Percentiles rank a stretch among this genome's conserved stretches.
These are phyloP conservation scores for Tetranychus truncatus DNA, from an alignment of 2,888 invertebrate species.

Conservation along the genomic window DNA sequence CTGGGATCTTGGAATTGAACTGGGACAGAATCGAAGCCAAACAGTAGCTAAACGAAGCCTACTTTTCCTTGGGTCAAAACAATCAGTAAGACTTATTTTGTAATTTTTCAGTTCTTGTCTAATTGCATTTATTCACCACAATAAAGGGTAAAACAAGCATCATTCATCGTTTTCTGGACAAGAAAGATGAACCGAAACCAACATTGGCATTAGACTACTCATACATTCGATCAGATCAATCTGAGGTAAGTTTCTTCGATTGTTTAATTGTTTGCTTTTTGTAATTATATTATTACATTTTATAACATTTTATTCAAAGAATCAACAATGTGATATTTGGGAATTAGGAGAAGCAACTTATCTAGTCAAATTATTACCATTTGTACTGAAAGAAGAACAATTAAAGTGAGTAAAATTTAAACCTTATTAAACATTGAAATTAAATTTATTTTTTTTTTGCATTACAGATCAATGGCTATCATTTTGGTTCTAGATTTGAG, in stretches of 20 bases:
- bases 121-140: neutral
- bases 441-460: constrained; percentile 10
- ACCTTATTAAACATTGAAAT: constrained; percentile 11
- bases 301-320: constrained; percentile 29
- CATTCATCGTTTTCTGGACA: constrained; percentile 56
- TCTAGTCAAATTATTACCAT: constrained; percentile 38
- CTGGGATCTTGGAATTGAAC: neutral
- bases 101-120: neutral
- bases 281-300: too few relatives aligned
- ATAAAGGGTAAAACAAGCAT: constrained; percentile 52
- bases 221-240: constrained; percentile 47
- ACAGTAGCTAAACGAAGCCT: neutral
- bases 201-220: constrained; percentile 71
- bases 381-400: constrained; percentile 35
- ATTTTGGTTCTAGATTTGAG: constrained; percentile 61
- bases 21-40: neutral
- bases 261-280: too few relatives aligned
- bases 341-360: constrained; percentile 48
- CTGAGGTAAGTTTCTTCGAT: neutral
- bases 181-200: constrained; percentile 50
- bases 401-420: constrained; percentile 31
- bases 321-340: constrained; percentile 63
- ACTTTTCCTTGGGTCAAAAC: neutral
- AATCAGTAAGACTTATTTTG: neutral
- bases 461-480: constrained; percentile 38